Base-by-base conservation (phyloP, 2,888 invertebrate species). In the Pseudococcus viburni region DNA sequence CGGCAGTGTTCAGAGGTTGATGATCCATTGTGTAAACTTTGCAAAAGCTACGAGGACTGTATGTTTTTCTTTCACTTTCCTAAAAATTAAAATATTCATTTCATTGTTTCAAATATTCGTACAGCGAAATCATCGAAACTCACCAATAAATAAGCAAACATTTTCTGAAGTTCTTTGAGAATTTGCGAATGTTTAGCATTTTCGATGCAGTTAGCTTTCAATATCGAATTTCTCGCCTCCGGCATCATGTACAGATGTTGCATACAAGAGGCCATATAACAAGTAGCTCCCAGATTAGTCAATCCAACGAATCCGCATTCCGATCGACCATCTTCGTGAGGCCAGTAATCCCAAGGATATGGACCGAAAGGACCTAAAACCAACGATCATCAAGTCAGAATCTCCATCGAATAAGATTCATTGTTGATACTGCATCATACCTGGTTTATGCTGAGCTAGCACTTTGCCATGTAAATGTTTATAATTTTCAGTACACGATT, bases 241-340 rank as follows among this genome's bases (percentile, higher is more conserved):
- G 98, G 98, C 95, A 98, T 97, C 98, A 98, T 98, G 92, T 97
- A 98, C 90, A 98, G 92, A 92, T 98, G 98, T 92, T 98, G 98
- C 95, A 98, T 96, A 91, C 98, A 98, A 3, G 98, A 97, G 12
- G 98, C 98, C 97, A 98, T 97, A 92, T 98, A 98, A 91, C 98
- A 98, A 0, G 98, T 98, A 42, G 98, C 98, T 42, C 98, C 98
- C 19, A 98, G 93, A 92, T 98, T 98, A 0, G 98, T 97, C 6
- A 98, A 93, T 0, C 98, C 98, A 0, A 98, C 98, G 92, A 97
- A 98, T 15, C 98, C 98, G 92, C 97, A 98, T 91, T 97, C 97
- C 0, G 98, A 96, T 0, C 98, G 94, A 0, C 97, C 97, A 91
- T 98, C 98, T 91, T 98, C 98, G 89, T 97, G 96, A 3, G 98